Conservation (phyloP, 2,888 invertebrate species). For the Orthosia cruda region DNA sequence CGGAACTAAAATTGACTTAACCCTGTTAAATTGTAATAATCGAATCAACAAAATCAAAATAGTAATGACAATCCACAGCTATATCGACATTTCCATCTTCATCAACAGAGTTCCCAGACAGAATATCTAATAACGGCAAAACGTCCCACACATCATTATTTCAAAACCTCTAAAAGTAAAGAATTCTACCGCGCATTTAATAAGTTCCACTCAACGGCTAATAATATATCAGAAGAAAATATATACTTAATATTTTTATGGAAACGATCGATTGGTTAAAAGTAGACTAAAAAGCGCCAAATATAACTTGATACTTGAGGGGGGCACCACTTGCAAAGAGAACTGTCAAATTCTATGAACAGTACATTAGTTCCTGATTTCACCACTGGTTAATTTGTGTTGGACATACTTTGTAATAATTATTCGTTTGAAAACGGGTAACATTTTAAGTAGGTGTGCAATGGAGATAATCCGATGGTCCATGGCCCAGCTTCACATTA, state of each 20-base stretch:
- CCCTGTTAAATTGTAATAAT: not conserved
- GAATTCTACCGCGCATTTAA: conserved; percentile 32
- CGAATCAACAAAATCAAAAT: not conserved
- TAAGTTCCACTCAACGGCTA: conserved; percentile 33
- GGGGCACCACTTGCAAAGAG: conserved; percentile 3
- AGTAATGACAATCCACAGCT: conserved; percentile 4
- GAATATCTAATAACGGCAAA: conserved; percentile 26
- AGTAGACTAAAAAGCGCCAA: conserved; percentile 34
- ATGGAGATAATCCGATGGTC: conserved; percentile 58
- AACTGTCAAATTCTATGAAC: conserved; percentile 34
- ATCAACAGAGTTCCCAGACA: conserved; percentile 22
- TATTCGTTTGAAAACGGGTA: conserved; percentile 46
- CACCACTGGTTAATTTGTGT: not conserved
- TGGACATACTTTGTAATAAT: conserved; percentile 42
- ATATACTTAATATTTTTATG: conserved; percentile 38
- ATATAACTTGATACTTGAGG: conserved; percentile 31
- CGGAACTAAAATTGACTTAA: not conserved
- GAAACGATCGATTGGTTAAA: conserved; percentile 42
- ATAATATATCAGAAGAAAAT: conserved; percentile 34
- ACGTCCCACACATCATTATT: conserved; percentile 33
- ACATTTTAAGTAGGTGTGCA: conserved; percentile 62
- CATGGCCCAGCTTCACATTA: conserved; percentile 78
- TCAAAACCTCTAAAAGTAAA: not conserved
- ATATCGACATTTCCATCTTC: not conserved
- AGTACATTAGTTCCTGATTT: not conserved